Evolutionary conservation across 2,113 vertebrate genomes (phyloP).

Genomic region (Podocnemis expansa): DNA sequence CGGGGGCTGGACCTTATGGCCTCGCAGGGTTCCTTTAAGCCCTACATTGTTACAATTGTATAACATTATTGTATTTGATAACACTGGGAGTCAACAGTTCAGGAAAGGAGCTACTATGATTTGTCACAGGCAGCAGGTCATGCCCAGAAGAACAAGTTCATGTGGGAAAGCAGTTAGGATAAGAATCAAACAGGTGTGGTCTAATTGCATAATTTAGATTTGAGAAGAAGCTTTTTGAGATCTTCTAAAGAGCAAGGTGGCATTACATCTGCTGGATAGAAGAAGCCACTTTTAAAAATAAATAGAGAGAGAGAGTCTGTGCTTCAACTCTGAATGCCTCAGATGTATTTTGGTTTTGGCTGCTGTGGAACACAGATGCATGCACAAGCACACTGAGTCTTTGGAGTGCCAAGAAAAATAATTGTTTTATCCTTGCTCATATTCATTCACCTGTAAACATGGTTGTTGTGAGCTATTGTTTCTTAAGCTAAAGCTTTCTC

Average conservation of each 20-base stretch:
- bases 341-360: not conserved
- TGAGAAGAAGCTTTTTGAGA: not conserved
- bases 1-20: not conserved
- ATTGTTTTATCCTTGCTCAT: not conserved
- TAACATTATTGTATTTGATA: not conserved
- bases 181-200: not conserved
- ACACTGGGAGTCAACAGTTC: not conserved
- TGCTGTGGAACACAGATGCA: not conserved
- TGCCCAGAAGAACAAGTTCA: not conserved
- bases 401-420: not conserved
- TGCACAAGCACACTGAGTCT: not conserved
- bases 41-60: not conserved
- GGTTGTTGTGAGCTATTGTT: conserved; percentile 2
- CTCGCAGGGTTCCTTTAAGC: not conserved
- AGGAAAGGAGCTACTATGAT: not conserved
- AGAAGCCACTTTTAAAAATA: not conserved
- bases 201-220: not conserved
- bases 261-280: not conserved
- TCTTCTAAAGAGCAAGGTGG: not conserved
- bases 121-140: not conserved
- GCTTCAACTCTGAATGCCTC: not conserved
- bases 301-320: not conserved
- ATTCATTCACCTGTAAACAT: not conserved
- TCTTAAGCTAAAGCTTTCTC: not conserved
- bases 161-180: not conserved